Percentiles rank a stretch among this genome's conserved stretches.
Evolutionary conservation across 2,888 invertebrate genomes (phyloP).

Genomic region (Chloroclystis v-ata): DNA sequence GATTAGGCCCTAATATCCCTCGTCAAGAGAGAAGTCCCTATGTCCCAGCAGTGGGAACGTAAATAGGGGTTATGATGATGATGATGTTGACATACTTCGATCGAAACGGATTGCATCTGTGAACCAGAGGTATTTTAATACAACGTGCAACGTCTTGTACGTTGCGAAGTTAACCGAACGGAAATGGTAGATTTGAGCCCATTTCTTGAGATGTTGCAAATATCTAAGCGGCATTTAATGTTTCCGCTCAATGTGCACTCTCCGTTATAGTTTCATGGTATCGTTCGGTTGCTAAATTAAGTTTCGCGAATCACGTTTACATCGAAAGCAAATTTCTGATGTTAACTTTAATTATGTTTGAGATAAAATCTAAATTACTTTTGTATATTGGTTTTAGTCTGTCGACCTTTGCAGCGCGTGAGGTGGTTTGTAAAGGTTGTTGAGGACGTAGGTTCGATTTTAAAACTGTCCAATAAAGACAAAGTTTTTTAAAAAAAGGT

Average conservation of each 20-base stretch:
- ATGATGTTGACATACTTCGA: too few relatives aligned
- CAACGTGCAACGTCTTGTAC: too few relatives aligned
- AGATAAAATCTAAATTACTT: conserved; percentile 8
- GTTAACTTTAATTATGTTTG: conserved; percentile 5
- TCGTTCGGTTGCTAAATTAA: conserved; percentile 12
- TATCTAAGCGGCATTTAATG: neutral
- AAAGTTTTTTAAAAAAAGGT: too few relatives aligned
- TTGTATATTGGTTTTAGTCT: neutral
- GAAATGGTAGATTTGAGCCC: too few relatives aligned
- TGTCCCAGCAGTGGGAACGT: too few relatives aligned
- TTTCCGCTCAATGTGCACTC: conserved; percentile 2
- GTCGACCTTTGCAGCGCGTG: neutral
- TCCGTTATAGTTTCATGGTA: neutral
- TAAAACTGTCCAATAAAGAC: neutral
- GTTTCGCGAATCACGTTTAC: conserved; percentile 9
- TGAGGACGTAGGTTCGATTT: neutral
- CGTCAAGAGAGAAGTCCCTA: too few relatives aligned
- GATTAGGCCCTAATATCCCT: too few relatives aligned
- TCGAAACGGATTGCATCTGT: too few relatives aligned
- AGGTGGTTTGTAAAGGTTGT: neutral
- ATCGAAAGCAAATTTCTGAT: conserved; percentile 12
- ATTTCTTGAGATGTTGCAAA: too few relatives aligned
- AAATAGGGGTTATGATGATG: too few relatives aligned
- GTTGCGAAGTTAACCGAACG: too few relatives aligned
- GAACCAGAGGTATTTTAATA: too few relatives aligned